Base-by-base conservation (phyloP, 2,888 invertebrate species). In the Idaea straminata region DNA sequence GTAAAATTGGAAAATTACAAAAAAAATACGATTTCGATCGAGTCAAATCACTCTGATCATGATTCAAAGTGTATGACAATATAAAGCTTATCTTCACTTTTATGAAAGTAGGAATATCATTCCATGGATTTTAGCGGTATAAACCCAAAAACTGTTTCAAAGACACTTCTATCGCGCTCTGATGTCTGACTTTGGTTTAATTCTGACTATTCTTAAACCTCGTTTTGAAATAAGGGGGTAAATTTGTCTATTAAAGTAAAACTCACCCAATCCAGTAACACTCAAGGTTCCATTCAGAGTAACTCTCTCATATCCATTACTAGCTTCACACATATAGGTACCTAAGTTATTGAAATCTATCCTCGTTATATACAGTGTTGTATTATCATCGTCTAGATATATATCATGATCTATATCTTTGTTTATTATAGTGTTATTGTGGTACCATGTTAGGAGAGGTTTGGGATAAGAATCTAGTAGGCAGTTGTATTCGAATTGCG, bases 261-360 rank as follows among this genome's bases (percentile, higher is more conserved):
- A 72, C 85, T 82, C 75, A 92, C 92, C 88, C 47, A 91, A 82
- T 38, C 86, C 89, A 15, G 68, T 66, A 0, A 90, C 85, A 67
- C 68, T 77, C 35, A 92, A 68, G 7, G 73, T 82, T 0, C 85
- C 89, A 65, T 79, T 82, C 0, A 87, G 73, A 10, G 64, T 65
- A 3, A 87, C 57, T 3, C 64, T 83, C 64, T 91, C 91, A 72
- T 78, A 88, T 0, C 86, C 87, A 78, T 95, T 95, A 57, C 86
- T 85, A 0, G 93, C 94, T 57, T 84, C 83, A 77, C 95, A 95
- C 0, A 79, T 81, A 72, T 94, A 95, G 15, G 81, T 74, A 0
- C 95, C 95, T 3, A 91, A 69, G 66, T 91, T 76, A 1, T 73
- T 68, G 47, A 89, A 88, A 61, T 84, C 82, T 1, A 89, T 81